phyloP scores from a whole-genome alignment of 2,797 vertebrate species.

The Sebastes kiyomatsui region DNA sequence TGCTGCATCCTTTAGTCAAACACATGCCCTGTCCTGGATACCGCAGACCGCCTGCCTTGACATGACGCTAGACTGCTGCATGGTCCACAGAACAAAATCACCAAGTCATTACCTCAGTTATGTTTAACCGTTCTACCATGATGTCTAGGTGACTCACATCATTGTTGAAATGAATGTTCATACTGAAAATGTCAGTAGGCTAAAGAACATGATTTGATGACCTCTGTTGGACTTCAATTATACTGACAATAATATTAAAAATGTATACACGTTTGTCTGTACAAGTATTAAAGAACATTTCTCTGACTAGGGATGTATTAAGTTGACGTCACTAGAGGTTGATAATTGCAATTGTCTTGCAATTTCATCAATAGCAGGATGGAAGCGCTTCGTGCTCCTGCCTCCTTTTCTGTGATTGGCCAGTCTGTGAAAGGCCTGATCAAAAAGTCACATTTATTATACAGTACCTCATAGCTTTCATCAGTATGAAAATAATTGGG shows the following conservation, averaged over 20 bases:
- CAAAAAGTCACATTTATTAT: neutral
- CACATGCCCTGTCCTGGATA: neutral
- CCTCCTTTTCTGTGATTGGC: neutral
- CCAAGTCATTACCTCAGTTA: conserved; percentile 35
- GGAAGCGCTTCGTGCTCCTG: too few relatives aligned
- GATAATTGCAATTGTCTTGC: neutral
- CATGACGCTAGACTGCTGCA: neutral
- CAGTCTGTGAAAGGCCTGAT: neutral
- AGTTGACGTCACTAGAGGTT: neutral
- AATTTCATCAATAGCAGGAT: neutral
- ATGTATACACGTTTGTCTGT: neutral
- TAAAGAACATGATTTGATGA: neutral
- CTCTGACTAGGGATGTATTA: neutral
- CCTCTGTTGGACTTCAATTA: neutral
- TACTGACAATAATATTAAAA: neutral
- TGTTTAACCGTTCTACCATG: conserved; percentile 23
- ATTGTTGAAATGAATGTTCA: neutral
- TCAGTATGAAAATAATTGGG: neutral
- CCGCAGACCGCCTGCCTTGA: neutral
- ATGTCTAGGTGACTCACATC: conserved; percentile 23
- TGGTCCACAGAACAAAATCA: neutral
- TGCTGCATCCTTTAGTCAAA: neutral
- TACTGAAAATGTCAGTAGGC: neutral
- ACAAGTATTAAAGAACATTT: neutral
- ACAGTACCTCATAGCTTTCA: neutral